phyloP scores from a whole-genome alignment of 1,140 invertebrate genomes.

The Cyrtorhinus lividipennis region DNA sequence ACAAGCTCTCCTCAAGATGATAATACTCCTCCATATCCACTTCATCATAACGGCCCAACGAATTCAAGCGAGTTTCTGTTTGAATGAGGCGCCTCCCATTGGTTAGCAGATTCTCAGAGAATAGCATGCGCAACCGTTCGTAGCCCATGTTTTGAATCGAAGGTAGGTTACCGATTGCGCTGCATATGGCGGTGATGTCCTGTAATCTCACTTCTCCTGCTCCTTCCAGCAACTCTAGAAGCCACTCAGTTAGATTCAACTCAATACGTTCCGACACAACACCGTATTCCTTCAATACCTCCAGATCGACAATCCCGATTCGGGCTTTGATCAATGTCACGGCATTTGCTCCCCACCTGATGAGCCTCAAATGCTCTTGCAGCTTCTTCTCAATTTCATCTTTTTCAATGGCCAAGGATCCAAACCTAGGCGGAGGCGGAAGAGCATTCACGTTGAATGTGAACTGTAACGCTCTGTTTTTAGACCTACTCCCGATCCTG shows the following conservation, averaged over 20 bases:
- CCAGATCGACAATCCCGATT: not conserved
- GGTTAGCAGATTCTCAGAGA: no score
- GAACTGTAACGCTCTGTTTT: conserved; percentile 35
- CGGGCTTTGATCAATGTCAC: not conserved
- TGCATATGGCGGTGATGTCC: no score
- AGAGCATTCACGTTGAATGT: not conserved
- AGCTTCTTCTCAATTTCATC: not conserved
- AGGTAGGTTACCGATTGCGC: no score
- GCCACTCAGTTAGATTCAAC: not conserved
- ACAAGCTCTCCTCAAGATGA: no score
- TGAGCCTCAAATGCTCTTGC: not conserved
- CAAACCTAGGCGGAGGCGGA: not conserved
- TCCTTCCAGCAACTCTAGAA: no score
- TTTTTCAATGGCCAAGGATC: not conserved
- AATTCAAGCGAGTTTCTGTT: no score
- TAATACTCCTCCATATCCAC: no score
- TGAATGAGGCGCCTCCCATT: no score
- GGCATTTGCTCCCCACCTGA: not conserved
- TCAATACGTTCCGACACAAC: not conserved
- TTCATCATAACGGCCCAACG: no score
- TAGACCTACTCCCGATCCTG: conserved; percentile 56
- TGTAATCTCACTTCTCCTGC: no score
- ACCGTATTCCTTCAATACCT: not conserved
- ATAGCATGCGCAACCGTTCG: no score
- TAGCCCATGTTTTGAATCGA: no score